These are phyloP conservation scores for Periophthalmodon schlosseri DNA, from an alignment of 2,113 vertebrate species.

Conservation along the genomic window DNA sequence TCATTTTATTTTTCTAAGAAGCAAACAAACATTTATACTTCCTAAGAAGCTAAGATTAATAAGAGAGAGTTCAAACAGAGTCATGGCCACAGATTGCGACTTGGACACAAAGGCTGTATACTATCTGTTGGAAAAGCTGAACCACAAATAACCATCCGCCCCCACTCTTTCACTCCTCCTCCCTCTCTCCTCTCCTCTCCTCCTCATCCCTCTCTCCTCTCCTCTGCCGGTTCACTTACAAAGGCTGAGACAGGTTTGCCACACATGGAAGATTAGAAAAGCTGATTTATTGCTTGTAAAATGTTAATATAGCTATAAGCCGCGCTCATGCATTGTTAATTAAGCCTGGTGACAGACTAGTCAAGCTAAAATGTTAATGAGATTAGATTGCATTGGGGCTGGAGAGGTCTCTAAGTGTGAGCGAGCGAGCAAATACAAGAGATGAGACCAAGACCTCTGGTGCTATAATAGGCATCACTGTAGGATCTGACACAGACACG, in stretches of 20 bases:
- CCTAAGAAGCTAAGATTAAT: slow-evolving; percentile 22
- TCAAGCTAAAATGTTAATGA: slow-evolving; percentile 82
- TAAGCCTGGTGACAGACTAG: slow-evolving; percentile 62
- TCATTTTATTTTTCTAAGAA: not conserved
- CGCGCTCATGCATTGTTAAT: slow-evolving; percentile 78
- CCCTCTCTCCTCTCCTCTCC: not conserved
- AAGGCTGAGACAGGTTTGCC: slow-evolving; percentile 16
- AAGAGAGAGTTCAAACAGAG: slow-evolving; percentile 61
- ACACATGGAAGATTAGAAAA: slow-evolving; percentile 51
- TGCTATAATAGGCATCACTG: slow-evolving; percentile 56
- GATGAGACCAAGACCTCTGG: slow-evolving; percentile 59
- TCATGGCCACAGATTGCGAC: slow-evolving; percentile 37
- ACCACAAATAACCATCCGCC: slow-evolving; percentile 37
- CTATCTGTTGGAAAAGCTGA: slow-evolving; percentile 27
- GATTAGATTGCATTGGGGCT: slow-evolving; percentile 65
- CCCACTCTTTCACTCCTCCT: not conserved
- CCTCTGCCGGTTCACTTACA: not conserved
- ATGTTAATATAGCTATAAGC: slow-evolving; percentile 80
- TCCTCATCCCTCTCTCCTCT: not conserved
- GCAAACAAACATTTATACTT: not conserved
- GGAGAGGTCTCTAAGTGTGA: slow-evolving; percentile 61
- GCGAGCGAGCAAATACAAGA: slow-evolving; percentile 67
- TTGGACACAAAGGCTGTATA: slow-evolving; percentile 34
- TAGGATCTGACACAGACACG: slow-evolving; percentile 52
- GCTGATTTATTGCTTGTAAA: slow-evolving; percentile 78